Evolutionary conservation across 2,888 invertebrate genomes (phyloP), one percentile per base, ranked within the genome.

Genomic region (Girardia tigrina): DNA sequence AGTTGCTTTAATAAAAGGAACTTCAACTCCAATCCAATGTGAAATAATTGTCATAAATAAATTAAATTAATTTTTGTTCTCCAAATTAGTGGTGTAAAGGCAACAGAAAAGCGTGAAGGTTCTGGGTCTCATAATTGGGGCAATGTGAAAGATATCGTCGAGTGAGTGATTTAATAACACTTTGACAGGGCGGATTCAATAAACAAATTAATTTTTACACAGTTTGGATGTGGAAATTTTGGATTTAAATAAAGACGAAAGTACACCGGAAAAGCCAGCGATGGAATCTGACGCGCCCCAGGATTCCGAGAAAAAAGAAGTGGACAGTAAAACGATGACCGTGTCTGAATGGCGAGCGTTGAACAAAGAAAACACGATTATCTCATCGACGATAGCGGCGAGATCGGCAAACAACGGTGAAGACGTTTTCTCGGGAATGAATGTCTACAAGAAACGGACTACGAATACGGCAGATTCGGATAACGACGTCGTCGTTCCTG

Each of bases 61-160:
- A n/a, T n/a, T n/a, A 87, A 86, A 78, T 79, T 56, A n/a, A n/a
- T n/a, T n/a, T n/a, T n/a, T n/a, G n/a, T n/a, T n/a, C n/a, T n/a
- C n/a, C n/a, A n/a, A n/a, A 81, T 79, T 80, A 83, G 83, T 82
- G 93, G 94, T 81, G 89, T 94, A 79, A 94, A 94, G 86, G 88
- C 92, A 78, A 88, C 91, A 80, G 94, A 94, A 85, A 94, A 94
- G 86, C 90, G 91, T 79, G 93, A 94, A 81, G 94, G 94, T 80
- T 90, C 89, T 84, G 94, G 94, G 79, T 90, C 92, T 79, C 91
- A 92, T 85, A 94, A 94, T 87, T 94, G 94, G 94, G 94, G 94
- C 80, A 91, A 90, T 79, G 88, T 91, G 81, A 91, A 91, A 86
- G 93, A 94, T 84, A 91, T 92, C 80, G 88, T 92, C 81, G 91